Evolutionary conservation across 2,113 vertebrate genomes (phyloP), one percentile per base, ranked within the genome.

Genomic region (Hydropotes inermis): DNA sequence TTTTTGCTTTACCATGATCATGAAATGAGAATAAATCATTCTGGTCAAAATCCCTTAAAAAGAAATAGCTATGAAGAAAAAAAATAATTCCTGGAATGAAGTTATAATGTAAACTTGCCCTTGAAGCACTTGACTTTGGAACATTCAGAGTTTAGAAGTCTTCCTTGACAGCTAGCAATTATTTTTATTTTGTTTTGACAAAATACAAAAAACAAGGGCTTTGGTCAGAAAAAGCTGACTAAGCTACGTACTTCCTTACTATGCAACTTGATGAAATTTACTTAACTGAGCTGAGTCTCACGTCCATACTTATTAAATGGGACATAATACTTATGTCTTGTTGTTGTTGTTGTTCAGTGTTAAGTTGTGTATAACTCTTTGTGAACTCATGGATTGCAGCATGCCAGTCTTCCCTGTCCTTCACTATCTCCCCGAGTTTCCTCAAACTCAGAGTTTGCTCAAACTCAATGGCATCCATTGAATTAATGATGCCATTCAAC

Each of bases 231-330:
- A 96, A 91, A 57, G 17, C 33, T 89, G 23, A 55, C 7, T 57
- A 89, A 90, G 43, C 17, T 91, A 17, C 60, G n/a, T 11, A 36
- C 11, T 79, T 94, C 13, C 60, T 87, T 76, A 58, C 13, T 83
- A 14, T 60, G 55, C 28, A 27, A 8, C n/a, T 61, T 84, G 55
- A 16, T 79, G 33, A 33, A 94, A 6, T 96, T 81, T 79, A 27
- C 27, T n/a, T 91, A 45, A 54, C 19, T 91, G 88, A 88, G 12
- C 23, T 78, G 25, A 88, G 50, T 12, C 21, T 94, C 30, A 52
- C 36, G 54, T 83, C 96, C 39, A 70, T 70, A 57, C 58, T 93
- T 83, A 94, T 91, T 85, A 96, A 95, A 82, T 86, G 39, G 14
- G 6, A 30, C 30, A 43, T 74, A 43, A 87, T 84, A 55, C 11